Base-by-base conservation (phyloP, 2,888 invertebrate species). In the Temnothorax unifasciatus region DNA sequence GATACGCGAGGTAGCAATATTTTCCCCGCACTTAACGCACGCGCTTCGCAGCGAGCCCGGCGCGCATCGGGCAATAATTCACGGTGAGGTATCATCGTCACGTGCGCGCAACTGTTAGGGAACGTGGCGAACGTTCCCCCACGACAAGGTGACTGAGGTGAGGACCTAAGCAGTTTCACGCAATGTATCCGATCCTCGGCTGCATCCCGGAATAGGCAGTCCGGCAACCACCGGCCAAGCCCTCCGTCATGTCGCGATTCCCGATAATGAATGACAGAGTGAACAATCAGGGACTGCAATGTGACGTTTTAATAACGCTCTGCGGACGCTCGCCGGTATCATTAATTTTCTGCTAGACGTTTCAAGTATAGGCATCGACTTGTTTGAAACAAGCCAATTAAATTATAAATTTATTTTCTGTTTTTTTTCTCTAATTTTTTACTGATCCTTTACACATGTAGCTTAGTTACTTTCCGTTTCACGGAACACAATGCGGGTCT, bases 51-150 rank as follows among this genome's bases (percentile, higher is more conserved):
- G 38, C 76, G 47, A 64, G 41, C 44, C 18, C 25, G 21, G 69
- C 84, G 66, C 69, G 79, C 50, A 69, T 69, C 76, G 75, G 29
- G 79, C 68, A 63, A 88, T 90, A 87, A 88, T 87, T 90, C 87
- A 88, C 76, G 76, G 61, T 77, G 85, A 87, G 64, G 83, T 85
- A 86, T 86, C 86, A 85, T 89, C 89, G 89, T 89, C 85, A 74
- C 85, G 89, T 66, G 85, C 68, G 75, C 85, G 85, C 71, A 79
- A 77, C 66, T 50, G 85, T 82, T 85, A 41, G 83, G 73, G 75
- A 86, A 85, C 77, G 38, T 54, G 71, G 61, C 59, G 83, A 85
- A 71, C 54, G 75, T 77, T 86, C 54, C 29, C 25, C 15, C 64
- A 21, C 68, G 84, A 77, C 69, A 29, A 52, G 68, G 38, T 44